Base-by-base conservation (phyloP, 2,797 vertebrate genomes). In the Artibeus jamaicensis region DNA sequence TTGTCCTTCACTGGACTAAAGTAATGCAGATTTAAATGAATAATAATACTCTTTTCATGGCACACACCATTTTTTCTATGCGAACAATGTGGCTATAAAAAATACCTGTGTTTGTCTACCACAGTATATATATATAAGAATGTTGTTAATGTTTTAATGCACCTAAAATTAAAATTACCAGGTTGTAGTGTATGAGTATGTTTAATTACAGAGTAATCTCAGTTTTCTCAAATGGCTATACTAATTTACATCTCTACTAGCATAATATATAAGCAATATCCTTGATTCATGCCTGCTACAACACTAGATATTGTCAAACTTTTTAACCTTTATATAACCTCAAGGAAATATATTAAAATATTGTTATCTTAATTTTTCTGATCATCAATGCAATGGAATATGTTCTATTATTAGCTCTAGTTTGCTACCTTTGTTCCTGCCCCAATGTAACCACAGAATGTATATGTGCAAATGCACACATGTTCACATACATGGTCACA, bases 141-240 rank as follows among this genome's bases (percentile, higher is more conserved):
- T 19, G 10, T 15, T 79, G 74, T 50, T 37, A 11, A 24, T 16
- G 16, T 0, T 0, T 0, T 9, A 34, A 34, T 71, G 10, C n/a
- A 88, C 24, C 22, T 46, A 65, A 76, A 65, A 34, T 82, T 89
- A 16, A 16, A 91, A 71, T 77, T 85, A 39, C 14, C 68, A 3
- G 0, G 1, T 57, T 70, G 42, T 19, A 24, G 11, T 18, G 2
- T 26, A n/a, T 21, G 2, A 76, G 1, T 19, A 7, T 42, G 12
- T 71, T 67, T 83, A 73, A 89, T 39, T 77, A 82, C 3, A 73
- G 89, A 77, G 19, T 55, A 55, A 89, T 65, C 22, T 0, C 9
- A 81, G 3, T 29, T 68, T 50, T 39, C 18, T 71, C 9, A 79
- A 84, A 48, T 74, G 32, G 2, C 6, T 94, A 18, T 67, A 42